Conservation (phyloP, 2,113 vertebrate genomes). For the Elanus axillaris region DNA sequence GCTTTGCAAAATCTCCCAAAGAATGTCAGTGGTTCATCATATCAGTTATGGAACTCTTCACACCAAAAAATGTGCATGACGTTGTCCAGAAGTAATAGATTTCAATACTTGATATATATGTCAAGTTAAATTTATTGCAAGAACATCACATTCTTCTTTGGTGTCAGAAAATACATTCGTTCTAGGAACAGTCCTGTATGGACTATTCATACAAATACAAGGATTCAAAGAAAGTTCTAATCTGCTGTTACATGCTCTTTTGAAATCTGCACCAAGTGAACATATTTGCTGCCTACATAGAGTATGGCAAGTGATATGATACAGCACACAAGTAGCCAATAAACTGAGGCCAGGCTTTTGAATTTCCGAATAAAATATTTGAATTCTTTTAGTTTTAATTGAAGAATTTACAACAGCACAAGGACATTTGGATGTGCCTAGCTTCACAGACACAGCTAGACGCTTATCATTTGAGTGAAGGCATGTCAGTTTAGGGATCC, state of each 20-base stretch:
- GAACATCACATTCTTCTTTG: neutral
- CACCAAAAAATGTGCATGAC: neutral
- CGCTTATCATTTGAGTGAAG: neutral
- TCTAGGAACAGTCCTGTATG: neutral
- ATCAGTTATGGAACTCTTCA: neutral
- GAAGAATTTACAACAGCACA: neutral
- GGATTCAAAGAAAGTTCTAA: neutral
- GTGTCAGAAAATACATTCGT: neutral
- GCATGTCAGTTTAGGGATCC: neutral
- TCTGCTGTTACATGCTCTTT: neutral
- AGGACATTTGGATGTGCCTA: neutral
- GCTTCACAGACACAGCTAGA: neutral
- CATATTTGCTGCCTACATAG: neutral
- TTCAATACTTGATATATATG: neutral
- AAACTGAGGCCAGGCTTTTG: neutral
- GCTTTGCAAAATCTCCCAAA: neutral
- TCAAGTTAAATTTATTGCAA: neutral
- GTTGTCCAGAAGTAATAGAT: neutral
- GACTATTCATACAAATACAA: neutral
- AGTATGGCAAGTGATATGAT: neutral
- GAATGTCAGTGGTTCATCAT: neutral
- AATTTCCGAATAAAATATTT: neutral
- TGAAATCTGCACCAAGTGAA: neutral
- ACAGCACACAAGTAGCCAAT: neutral
- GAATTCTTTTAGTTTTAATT: neutral